Evolutionary conservation across 2,113 vertebrate species (phyloP), one percentile per base, ranked within the genome.

Genomic region (Recurvirostra avosetta): DNA sequence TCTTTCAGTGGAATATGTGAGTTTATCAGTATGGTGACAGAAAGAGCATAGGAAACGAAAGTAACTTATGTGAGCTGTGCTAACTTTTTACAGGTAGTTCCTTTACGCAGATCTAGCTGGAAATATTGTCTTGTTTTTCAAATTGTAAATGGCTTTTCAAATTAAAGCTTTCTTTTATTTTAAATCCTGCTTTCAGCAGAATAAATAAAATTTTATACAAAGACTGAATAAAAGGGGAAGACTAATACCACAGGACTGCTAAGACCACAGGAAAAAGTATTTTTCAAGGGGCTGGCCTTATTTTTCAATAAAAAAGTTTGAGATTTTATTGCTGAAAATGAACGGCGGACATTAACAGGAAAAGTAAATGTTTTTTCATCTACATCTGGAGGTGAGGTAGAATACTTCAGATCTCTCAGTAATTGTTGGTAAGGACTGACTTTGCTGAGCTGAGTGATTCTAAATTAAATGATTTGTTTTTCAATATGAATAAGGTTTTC

Each of bases 391-490:
- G 67, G 52, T 75, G 38, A 50, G 77, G 61, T 47, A 93, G 47
- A 83, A 83, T 90, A 88, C 86, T 84, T 94, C 50, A 61, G 43
- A 45, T 88, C 50, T 76, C 43, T 88, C 52, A 41, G 52, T 86
- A 94, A 74, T 87, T 91, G 82, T 83, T 77, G 40, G 82, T 93
- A 84, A 86, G 73, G 85, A 43, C 68, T 93, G 88, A 72, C 55
- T 36, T 45, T 86, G 40, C 65, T 59, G 65, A 95, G 70, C 43
- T 93, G 52, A 84, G 50, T 92, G 76, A 65, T 94, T 94, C 72
- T 86, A 89, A 97, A 91, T 91, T 91, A 86, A 94, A 89, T 81
- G 6, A 77, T 86, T 95, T 93, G 50, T 16, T 95, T 96, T 95
- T 84, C 86, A 94, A 49, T 70, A 68, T 61, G 75, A 96, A 25